These are phyloP conservation scores for Zelostemma sp. DNA, from an alignment of 1,140 invertebrate genomes.

Conservation along the genomic window DNA sequence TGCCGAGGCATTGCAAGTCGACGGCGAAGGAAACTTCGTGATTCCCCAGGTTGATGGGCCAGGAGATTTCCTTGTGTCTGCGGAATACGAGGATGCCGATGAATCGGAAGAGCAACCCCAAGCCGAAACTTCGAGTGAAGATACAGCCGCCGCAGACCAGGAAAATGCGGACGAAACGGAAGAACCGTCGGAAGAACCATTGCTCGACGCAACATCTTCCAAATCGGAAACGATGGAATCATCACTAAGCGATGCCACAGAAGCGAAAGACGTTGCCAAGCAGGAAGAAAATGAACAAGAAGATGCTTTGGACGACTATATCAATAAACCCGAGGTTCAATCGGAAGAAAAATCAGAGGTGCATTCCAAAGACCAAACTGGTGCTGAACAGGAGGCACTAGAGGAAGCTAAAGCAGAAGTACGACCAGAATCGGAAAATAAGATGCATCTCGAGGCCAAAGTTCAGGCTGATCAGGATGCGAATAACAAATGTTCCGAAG, in stretches of 20 bases:
- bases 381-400: too few relatives aligned
- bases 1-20: slow-evolving; percentile 65
- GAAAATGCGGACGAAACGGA: slow-evolving; percentile 5
- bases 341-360: too few relatives aligned
- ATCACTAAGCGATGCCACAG: background rate
- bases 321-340: too few relatives aligned
- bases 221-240: background rate
- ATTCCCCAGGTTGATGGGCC: slow-evolving; percentile 67
- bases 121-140: slow-evolving; percentile 22
- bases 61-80: slow-evolving; percentile 56
- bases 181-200: background rate
- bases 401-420: slow-evolving; percentile 1
- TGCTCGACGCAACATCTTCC: background rate
- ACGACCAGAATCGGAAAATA: background rate
- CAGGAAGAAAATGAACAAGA: background rate
- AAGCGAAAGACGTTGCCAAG: background rate
- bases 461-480: background rate
- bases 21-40: slow-evolving; percentile 64
- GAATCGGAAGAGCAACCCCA: slow-evolving; percentile 39
- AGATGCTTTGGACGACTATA: too few relatives aligned
- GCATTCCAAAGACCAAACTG: too few relatives aligned
- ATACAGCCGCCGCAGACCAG: background rate
- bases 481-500: too few relatives aligned
- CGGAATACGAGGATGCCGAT: slow-evolving; percentile 51
- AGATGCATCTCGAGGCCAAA: background rate